Conservation (phyloP, 2,888 invertebrate genomes). For the Beris morrisii region DNA sequence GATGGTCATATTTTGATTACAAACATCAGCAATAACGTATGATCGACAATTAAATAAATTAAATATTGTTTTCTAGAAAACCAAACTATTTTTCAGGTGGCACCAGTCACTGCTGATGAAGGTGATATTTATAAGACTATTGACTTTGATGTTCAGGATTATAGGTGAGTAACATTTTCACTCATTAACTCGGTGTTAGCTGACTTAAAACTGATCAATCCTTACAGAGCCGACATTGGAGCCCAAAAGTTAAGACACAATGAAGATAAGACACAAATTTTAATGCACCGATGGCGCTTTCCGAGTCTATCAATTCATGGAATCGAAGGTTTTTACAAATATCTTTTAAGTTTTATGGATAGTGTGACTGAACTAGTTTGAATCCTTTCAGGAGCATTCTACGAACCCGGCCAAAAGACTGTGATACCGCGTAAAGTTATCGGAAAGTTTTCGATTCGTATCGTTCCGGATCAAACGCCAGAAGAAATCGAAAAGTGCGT, state of each 20-base stretch:
- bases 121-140: slow-evolving; percentile 72
- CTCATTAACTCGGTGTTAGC: not conserved
- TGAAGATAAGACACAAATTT: slow-evolving; percentile 75
- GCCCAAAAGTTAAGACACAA: slow-evolving; percentile 70
- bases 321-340: slow-evolving; percentile 67
- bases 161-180: slow-evolving; percentile 58
- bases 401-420: slow-evolving; percentile 91
- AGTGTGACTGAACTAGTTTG: not conserved
- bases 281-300: slow-evolving; percentile 95
- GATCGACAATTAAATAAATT: slow-evolving; percentile 33
- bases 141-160: slow-evolving; percentile 82
- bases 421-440: slow-evolving; percentile 91
- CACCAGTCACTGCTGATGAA: slow-evolving; percentile 67
- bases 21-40: slow-evolving; percentile 80
- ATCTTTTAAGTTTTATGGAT: not conserved
- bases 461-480: slow-evolving; percentile 92
- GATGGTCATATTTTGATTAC: slow-evolving; percentile 84
- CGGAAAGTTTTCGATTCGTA: slow-evolving; percentile 95
- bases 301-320: slow-evolving; percentile 94
- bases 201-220: slow-evolving; percentile 31
- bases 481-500: slow-evolving; percentile 81
- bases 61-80: not conserved
- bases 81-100: slow-evolving; percentile 63
- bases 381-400: slow-evolving; percentile 68
- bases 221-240: slow-evolving; percentile 65